Evolutionary conservation across 2,888 invertebrate species (phyloP).

Genomic region (Acleris laterana): DNA sequence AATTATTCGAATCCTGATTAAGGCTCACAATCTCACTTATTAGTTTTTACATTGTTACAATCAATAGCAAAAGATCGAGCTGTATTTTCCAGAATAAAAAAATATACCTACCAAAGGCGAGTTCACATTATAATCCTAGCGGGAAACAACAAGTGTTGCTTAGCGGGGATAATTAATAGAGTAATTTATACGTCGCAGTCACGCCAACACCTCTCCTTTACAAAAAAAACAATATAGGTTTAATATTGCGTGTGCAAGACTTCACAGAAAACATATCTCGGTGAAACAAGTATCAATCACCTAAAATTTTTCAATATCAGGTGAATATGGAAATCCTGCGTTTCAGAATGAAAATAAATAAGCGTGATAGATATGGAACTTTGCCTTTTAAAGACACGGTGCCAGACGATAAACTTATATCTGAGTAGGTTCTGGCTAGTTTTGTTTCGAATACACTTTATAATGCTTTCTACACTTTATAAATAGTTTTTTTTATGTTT

Average conservation of each 20-base stretch:
- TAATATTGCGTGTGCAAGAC: conserved; percentile 25
- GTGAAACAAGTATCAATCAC: conserved; percentile 3
- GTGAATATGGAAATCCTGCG: neutral
- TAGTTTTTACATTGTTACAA: neutral
- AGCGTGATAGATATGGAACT: too few species aligned
- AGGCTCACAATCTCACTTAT: too few species aligned
- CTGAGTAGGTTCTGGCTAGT: too few species aligned
- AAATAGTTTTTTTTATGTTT: too few species aligned
- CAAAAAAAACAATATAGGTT: conserved; percentile 26
- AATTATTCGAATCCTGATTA: too few species aligned
- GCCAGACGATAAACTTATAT: too few species aligned
- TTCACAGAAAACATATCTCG: conserved; percentile 14
- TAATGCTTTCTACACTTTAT: too few species aligned
- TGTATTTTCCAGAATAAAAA: conserved; percentile 3
- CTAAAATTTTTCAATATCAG: neutral
- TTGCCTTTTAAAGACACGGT: too few species aligned
- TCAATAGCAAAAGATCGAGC: neutral
- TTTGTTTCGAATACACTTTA: too few species aligned
- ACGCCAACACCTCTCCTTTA: conserved; percentile 46
- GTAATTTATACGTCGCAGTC: conserved; percentile 56
- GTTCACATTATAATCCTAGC: conserved; percentile 29
- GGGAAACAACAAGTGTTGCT: conserved; percentile 50
- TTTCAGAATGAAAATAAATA: too few species aligned
- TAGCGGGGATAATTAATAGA: conserved; percentile 53
- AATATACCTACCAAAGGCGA: conserved; percentile 6